These are phyloP conservation scores for Mesocentrotus franciscanus DNA, from an alignment of 53 echinoderm and acorn worm genomes.

Conservation along the genomic window DNA sequence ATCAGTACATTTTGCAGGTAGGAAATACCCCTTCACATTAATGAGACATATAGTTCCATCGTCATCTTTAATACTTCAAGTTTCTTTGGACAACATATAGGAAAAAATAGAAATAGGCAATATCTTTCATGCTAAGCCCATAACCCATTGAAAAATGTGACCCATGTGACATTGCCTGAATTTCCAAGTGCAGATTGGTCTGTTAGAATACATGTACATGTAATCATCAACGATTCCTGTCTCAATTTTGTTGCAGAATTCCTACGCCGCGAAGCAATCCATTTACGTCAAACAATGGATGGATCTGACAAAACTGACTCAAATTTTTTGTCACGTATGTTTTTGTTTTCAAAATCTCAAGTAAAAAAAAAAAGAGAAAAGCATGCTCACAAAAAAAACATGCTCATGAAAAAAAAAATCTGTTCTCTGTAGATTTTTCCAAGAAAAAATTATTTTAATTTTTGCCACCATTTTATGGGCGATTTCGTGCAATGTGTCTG, in stretches of 20 bases:
- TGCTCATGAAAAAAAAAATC: no score
- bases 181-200: neutral
- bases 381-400: conserved; percentile 20
- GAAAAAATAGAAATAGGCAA: neutral
- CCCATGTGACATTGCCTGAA: no score
- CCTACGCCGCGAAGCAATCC: neutral
- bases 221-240: neutral
- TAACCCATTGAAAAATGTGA: neutral
- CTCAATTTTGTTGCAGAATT: conserved; percentile 32
- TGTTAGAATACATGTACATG: neutral
- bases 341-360: neutral
- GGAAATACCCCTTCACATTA: no score
- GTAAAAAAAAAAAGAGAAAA: neutral
- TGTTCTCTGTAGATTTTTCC: neutral
- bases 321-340: neutral
- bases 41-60: no score
- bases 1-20: no score
- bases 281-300: neutral
- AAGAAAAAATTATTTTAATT: neutral
- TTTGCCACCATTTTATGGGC: neutral
- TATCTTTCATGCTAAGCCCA: neutral
- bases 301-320: neutral
- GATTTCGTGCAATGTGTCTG: no score
- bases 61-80: no score
- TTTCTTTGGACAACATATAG: no score